These are phyloP conservation scores for Chaetodon trifasciatus DNA, from an alignment of 2,797 vertebrate genomes.

Conservation along the genomic window DNA sequence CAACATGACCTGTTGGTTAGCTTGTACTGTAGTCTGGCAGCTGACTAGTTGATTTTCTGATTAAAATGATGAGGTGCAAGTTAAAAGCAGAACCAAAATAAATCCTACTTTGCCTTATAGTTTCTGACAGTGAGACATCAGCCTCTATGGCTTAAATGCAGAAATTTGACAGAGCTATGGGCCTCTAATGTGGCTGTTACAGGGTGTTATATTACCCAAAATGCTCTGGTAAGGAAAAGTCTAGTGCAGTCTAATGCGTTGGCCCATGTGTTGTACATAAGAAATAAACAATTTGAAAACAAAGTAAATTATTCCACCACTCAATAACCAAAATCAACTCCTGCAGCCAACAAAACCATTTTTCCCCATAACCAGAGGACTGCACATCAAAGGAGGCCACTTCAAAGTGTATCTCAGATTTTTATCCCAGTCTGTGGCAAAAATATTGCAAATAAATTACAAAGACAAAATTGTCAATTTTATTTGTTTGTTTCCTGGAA, in stretches of 20 bases:
- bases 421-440: neutral
- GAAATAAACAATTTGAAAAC: neutral
- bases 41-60: neutral
- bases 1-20: too few species aligned
- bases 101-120: neutral
- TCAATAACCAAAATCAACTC: too few species aligned
- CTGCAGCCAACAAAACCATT: neutral
- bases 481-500: conserved; percentile 7
- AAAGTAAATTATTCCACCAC: neutral
- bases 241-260: neutral
- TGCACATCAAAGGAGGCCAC: neutral
- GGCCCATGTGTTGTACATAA: neutral
- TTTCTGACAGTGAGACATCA: neutral
- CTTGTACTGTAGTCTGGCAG: too few species aligned
- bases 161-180: neutral
- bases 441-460: neutral
- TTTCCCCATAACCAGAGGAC: neutral
- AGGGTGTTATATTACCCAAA: too few species aligned
- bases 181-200: too few species aligned
- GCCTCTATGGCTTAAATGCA: neutral
- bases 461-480: neutral
- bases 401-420: neutral
- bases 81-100: neutral
- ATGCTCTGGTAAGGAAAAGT: neutral
- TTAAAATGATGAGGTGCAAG: neutral